Conservation (phyloP, 2,888 invertebrate species). For the Drosophila mulleri region DNA sequence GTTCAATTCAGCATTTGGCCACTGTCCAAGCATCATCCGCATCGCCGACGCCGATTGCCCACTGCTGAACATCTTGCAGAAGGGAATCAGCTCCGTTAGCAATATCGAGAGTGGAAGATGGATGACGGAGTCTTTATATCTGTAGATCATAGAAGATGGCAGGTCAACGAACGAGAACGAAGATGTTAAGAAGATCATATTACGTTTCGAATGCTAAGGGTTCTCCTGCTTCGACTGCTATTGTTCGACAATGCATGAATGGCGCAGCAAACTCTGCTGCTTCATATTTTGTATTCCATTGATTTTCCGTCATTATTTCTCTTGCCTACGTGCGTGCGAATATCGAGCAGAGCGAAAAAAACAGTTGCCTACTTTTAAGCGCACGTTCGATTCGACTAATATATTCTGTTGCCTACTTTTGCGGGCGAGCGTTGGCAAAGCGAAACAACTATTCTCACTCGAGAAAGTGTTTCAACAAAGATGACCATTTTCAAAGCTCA, state of each 20-base stretch:
- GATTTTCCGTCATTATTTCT: neutral
- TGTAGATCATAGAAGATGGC: neutral
- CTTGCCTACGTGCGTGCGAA: too few species aligned
- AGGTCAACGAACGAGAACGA: too few species aligned
- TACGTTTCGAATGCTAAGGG: neutral
- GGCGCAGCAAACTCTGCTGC: neutral
- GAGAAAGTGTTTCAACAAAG: too few species aligned
- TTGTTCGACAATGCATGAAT: too few species aligned
- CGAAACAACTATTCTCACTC: neutral
- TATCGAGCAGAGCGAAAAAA: too few species aligned
- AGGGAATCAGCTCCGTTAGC: neutral
- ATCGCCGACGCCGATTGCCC: too few species aligned
- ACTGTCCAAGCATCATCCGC: neutral
- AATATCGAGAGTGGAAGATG: neutral
- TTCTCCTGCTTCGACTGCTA: neutral
- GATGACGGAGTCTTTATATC: neutral
- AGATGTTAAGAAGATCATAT: neutral
- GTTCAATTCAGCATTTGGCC: constrained; percentile 1
- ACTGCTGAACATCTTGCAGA: too few species aligned
- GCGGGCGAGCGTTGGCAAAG: neutral
- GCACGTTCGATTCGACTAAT: neutral
- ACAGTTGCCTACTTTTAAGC: constrained; percentile 36
- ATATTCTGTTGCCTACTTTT: constrained; percentile 26
- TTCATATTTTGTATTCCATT: neutral
- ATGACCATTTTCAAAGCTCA: too few species aligned